phyloP scores from a whole-genome alignment of 2,113 vertebrate genomes.

The Eonycteris spelaea region DNA sequence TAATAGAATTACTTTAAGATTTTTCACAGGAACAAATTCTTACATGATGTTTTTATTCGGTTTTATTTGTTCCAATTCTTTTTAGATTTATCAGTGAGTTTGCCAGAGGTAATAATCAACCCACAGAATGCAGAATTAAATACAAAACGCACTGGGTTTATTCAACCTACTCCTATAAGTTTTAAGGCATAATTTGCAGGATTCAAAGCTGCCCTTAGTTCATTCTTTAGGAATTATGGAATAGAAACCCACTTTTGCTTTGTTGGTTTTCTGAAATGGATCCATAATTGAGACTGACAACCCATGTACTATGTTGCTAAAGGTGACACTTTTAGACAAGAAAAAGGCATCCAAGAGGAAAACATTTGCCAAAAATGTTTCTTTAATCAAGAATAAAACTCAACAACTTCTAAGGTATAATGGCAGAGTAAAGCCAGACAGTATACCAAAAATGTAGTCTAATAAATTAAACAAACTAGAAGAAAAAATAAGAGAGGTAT shows the following conservation, averaged over 20 bases:
- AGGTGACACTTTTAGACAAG: neutral
- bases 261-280: neutral
- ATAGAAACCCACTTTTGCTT: neutral
- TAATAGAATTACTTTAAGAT: neutral
- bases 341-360: neutral
- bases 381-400: neutral
- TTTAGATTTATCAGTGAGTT: neutral
- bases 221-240: neutral
- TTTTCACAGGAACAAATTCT: neutral
- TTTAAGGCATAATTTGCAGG: neutral
- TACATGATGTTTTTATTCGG: neutral
- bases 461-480: neutral
- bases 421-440: neutral
- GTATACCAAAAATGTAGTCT: neutral
- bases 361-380: neutral
- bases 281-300: neutral
- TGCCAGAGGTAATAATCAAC: neutral
- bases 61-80: neutral
- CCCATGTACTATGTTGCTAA: neutral
- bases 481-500: neutral
- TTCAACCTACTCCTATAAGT: neutral
- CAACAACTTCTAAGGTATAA: neutral
- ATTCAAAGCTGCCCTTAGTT: neutral
- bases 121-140: neutral
- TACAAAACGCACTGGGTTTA: neutral